Evolutionary conservation across 2,797 vertebrate genomes (phyloP).

Genomic region (Sylvia borin): DNA sequence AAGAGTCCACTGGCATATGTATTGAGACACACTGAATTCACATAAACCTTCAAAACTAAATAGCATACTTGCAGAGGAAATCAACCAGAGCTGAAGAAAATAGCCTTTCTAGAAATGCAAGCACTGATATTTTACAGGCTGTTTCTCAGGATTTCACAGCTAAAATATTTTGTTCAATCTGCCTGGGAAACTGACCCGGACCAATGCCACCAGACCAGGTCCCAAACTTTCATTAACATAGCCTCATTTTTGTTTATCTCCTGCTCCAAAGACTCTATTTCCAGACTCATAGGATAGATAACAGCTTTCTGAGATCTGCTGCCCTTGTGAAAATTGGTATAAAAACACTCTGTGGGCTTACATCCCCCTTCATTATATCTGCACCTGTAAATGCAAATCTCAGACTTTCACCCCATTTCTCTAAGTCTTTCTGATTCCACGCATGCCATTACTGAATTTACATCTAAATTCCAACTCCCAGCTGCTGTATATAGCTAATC

Average conservation of each 20-base stretch:
- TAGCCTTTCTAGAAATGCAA: neutral
- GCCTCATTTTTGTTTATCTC: neutral
- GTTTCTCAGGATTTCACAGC: neutral
- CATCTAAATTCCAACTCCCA: neutral
- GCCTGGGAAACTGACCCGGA: neutral
- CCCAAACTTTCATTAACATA: neutral
- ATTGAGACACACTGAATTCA: neutral
- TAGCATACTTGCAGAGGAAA: neutral
- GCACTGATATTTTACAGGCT: neutral
- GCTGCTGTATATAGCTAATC: neutral
- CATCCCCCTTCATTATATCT: neutral
- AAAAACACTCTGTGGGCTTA: neutral
- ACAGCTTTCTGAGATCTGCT: neutral
- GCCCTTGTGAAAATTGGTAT: neutral
- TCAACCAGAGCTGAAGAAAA: neutral
- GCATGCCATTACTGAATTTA: neutral
- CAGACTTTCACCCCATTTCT: neutral
- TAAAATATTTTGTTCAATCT: neutral
- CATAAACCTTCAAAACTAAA: neutral
- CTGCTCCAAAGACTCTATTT: neutral
- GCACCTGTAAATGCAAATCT: neutral
- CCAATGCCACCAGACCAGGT: neutral
- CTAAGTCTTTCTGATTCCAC: rapidly evolving
- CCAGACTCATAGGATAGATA: neutral
- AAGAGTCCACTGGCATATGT: neutral